A percentile compares a stretch with the other conserved stretches of the same genome.
phyloP scores from a whole-genome alignment of 2,797 vertebrate genomes.

The Mycteria americana region DNA sequence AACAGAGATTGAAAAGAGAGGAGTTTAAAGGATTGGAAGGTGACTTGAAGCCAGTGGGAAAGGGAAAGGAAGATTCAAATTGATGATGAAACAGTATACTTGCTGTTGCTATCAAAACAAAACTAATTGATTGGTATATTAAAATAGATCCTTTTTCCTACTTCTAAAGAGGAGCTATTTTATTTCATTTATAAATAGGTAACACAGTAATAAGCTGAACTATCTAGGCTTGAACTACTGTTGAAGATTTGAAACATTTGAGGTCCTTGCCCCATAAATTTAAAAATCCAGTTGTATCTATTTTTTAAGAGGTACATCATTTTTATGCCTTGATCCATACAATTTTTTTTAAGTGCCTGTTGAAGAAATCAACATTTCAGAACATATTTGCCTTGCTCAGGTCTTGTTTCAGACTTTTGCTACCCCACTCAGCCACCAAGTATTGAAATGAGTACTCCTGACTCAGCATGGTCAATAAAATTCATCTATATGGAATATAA shows the following conservation, averaged over 20 bases:
- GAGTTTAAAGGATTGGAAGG: neutral
- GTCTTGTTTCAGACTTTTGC: neutral
- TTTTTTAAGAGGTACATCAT: neutral
- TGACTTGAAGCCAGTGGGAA: neutral
- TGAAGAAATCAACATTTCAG: neutral
- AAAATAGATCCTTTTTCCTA: neutral
- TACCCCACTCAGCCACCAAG: neutral
- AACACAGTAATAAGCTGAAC: neutral
- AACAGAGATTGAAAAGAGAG: neutral
- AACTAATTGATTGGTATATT: neutral
- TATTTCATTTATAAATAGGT: neutral
- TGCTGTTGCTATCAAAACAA: neutral
- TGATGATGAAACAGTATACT: neutral
- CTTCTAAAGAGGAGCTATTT: neutral
- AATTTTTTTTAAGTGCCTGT: neutral
- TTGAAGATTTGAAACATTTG: neutral
- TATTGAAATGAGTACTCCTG: neutral
- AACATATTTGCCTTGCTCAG: neutral
- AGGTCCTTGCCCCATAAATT: neutral
- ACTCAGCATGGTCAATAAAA: neutral
- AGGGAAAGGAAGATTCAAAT: neutral
- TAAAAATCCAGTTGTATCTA: neutral
- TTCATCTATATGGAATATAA: neutral
- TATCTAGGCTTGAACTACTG: neutral
- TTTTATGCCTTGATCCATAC: neutral